Evolutionary conservation across 1,140 invertebrate genomes (phyloP).

Genomic region (Zaprionus gabonicus): DNA sequence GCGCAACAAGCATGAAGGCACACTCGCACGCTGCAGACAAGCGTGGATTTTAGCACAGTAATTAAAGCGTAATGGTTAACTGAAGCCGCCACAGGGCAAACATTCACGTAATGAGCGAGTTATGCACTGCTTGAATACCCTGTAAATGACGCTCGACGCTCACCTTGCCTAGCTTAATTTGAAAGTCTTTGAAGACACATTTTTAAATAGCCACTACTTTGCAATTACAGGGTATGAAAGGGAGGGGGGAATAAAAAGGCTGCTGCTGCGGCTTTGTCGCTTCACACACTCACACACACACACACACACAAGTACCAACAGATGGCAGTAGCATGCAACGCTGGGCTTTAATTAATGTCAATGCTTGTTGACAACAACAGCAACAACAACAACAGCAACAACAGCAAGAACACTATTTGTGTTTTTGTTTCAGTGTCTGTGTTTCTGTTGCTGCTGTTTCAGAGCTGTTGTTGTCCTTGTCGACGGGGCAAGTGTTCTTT

Average conservation of each 20-base stretch:
- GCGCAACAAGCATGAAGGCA: slow-evolving; percentile 59
- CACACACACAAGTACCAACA: slow-evolving; percentile 29
- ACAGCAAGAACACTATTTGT: slow-evolving; percentile 8
- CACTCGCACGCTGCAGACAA: slow-evolving; percentile 57
- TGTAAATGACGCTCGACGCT: slow-evolving; percentile 7
- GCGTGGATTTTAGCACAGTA: slow-evolving; percentile 78
- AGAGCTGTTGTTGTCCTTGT: slow-evolving; percentile 21
- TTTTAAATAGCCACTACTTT: neutral
- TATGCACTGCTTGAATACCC: slow-evolving; percentile 5
- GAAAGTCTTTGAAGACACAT: neutral
- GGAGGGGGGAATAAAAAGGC: neutral
- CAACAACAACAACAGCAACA: slow-evolving; percentile 22
- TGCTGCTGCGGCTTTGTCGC: slow-evolving; percentile 17
- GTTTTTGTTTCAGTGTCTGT: slow-evolving; percentile 5
- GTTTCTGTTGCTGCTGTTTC: neutral
- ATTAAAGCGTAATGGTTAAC: slow-evolving; percentile 80
- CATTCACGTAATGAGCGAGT: neutral
- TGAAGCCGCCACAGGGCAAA: slow-evolving; percentile 64
- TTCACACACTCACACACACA: slow-evolving; percentile 23
- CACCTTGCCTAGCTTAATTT: neutral
- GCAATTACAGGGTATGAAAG: slow-evolving; percentile 14
- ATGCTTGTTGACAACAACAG: slow-evolving; percentile 74
- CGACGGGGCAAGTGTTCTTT: slow-evolving; percentile 19
- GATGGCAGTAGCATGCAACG: slow-evolving; percentile 64
- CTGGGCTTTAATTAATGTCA: slow-evolving; percentile 79